Evolutionary conservation across 2,888 invertebrate genomes (phyloP), one percentile per base, ranked within the genome.

Genomic region (Xestoiulus laeticollis): DNA sequence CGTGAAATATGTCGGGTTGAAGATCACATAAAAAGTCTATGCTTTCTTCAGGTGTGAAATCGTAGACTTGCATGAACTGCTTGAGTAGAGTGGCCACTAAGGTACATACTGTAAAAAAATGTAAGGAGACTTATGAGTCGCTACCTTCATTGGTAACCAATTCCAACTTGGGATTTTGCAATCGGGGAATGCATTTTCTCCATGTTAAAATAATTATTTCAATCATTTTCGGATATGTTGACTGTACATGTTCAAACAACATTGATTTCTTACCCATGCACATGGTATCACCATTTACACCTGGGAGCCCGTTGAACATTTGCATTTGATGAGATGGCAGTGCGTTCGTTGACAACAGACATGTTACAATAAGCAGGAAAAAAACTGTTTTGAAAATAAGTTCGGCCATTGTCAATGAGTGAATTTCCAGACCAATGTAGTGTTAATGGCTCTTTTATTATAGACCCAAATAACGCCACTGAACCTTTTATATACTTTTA

Each of bases 21-120:
- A 87, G 22, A 10, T 78, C 33, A 83, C 87, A 87, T n/a, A 87
- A 43, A 5, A 26, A 32, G 22, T 87, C 87, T 43, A 87, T 87
- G 43, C 38, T 83, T 87, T 87, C 43, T 0, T 19, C 83, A 22
- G 78, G 78, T 8, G 22, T 82, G 30, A 83, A 26, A 43, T 87
- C 43, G 43, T 82, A 33, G 5, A 82, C 87, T 83, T 87, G 87
- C 87, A 87, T 87, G 43, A 83, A 38, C 16, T 87, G 59, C 32
- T 83, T 19, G 16, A 87, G 83, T n/a, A 87, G 82, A 2, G 33
- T 33, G 78, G 78, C 59, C 10, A 68, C 22, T 26, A 86, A 2
- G 3, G 86, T 86, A 19, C 86, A 86, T 30, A 1, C 86, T 86
- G 2, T 1, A 22, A 19, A 26, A 14, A 26, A 86, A 12, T 22